Percentiles rank a stretch among this genome's conserved stretches.
Evolutionary conservation across 2,797 vertebrate genomes (phyloP).

Genomic region (Orientallactaga sibirica): DNA sequence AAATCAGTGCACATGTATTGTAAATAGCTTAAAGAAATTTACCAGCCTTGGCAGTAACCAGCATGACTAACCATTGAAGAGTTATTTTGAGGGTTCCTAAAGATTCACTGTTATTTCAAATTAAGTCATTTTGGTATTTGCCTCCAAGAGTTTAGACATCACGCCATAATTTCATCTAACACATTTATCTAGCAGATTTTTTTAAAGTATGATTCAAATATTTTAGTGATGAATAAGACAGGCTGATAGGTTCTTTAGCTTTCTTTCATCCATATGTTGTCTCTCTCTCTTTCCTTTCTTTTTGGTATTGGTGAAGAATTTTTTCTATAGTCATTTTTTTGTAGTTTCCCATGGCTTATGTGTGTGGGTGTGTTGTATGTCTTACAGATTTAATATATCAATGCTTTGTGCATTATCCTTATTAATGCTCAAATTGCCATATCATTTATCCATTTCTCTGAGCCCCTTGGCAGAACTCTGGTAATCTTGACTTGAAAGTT

Average conservation of each 20-base stretch:
- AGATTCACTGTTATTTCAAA: conserved; percentile 12
- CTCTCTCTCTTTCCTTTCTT: neutral
- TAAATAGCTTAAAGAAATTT: neutral
- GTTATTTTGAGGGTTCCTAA: conserved; percentile 22
- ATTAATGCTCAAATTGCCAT: neutral
- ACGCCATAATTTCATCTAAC: neutral
- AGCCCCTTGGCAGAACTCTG: neutral
- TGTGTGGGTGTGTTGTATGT: neutral
- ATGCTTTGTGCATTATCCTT: neutral
- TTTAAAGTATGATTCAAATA: neutral
- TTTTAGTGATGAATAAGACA: neutral
- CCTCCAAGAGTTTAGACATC: conserved; percentile 1
- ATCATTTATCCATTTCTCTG: neutral
- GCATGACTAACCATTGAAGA: neutral
- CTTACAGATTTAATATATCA: conserved; percentile 14
- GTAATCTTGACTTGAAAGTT: neutral
- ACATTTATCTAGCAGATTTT: neutral
- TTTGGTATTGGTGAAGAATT: neutral
- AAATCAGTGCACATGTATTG: conserved; percentile 13
- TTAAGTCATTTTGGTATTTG: conserved; percentile 1
- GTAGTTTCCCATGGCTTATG: neutral
- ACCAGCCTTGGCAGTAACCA: neutral
- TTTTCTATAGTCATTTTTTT: neutral
- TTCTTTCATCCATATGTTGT: no score
- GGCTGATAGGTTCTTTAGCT: no score